Conservation (phyloP, 2,113 vertebrate genomes). For the Carassius carassius region DNA sequence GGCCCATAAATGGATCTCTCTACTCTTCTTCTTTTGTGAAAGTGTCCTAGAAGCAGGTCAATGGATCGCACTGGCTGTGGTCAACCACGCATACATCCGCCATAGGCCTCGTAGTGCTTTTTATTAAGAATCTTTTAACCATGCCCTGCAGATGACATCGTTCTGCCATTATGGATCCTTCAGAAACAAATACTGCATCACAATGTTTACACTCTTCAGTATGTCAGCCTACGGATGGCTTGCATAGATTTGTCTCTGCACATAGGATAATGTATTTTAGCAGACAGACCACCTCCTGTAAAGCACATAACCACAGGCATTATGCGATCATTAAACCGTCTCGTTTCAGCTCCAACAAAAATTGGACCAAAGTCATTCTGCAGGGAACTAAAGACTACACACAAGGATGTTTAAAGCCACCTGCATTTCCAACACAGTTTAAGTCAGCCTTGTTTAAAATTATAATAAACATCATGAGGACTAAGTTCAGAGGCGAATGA, state of each 20-base stretch:
- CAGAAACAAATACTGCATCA: neutral
- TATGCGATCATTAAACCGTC: neutral
- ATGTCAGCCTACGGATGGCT: neutral
- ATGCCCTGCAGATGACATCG: neutral
- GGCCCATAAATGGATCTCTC: conserved; percentile 61
- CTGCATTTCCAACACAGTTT: neutral
- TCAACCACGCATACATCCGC: neutral
- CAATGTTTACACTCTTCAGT: neutral
- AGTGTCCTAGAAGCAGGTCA: conserved; percentile 43
- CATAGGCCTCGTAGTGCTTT: neutral
- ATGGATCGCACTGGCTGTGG: neutral
- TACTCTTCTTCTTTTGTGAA: conserved; percentile 33
- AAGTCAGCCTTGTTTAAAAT: neutral
- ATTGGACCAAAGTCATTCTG: conserved; percentile 23
- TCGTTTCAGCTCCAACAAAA: conserved; percentile 6
- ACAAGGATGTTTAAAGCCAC: neutral
- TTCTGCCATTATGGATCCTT: neutral
- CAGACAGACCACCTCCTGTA: neutral
- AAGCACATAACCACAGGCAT: neutral
- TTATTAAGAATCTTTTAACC: neutral
- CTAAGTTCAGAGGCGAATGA: no score
- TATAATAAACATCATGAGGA: no score
- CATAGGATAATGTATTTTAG: neutral
- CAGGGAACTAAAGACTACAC: neutral
- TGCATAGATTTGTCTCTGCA: neutral